phyloP scores from a whole-genome alignment of 2,888 invertebrate genomes.

The Drosophila pseudotalamancana region DNA sequence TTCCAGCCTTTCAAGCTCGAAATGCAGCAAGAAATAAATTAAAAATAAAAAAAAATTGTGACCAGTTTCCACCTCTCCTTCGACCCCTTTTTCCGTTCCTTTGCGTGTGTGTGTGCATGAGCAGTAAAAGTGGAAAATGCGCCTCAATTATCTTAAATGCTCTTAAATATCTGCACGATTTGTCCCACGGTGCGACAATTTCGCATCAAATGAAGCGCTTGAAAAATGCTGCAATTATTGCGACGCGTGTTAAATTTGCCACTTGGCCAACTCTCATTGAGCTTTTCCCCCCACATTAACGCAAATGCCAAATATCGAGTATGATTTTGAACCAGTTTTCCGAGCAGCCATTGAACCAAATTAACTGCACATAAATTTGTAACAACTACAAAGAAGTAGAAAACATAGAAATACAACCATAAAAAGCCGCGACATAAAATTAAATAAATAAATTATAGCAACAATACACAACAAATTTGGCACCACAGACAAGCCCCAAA shows the following conservation, averaged over 20 bases:
- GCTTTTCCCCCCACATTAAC: constrained; percentile 16
- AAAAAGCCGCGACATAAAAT: constrained; percentile 44
- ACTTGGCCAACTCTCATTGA: constrained; percentile 6
- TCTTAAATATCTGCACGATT: constrained; percentile 46
- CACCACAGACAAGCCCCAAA: too few relatives aligned
- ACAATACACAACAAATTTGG: too few relatives aligned
- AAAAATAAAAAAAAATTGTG: constrained; percentile 32
- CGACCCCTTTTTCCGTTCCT: background rate
- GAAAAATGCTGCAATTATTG: constrained; percentile 35
- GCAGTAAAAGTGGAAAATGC: constrained; percentile 56
- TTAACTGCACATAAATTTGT: constrained; percentile 24
- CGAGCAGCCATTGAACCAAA: constrained; percentile 23
- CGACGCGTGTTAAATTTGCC: constrained; percentile 36
- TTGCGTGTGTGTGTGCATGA: constrained; percentile 18
- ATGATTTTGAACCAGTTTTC: constrained; percentile 45
- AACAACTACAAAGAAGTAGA: constrained; percentile 1
- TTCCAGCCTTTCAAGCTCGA: constrained; percentile 27
- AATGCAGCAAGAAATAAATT: constrained; percentile 38
- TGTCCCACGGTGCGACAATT: constrained; percentile 45
- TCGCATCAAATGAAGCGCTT: constrained; percentile 22
- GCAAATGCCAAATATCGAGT: constrained; percentile 16
- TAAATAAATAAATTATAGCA: constrained; percentile 28
- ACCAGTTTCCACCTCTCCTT: constrained; percentile 13
- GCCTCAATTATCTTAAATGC: constrained; percentile 70
- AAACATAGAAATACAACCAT: constrained; percentile 1